Evolutionary conservation across 2,113 vertebrate species (phyloP).

Genomic region (Hippocampus zosterae): DNA sequence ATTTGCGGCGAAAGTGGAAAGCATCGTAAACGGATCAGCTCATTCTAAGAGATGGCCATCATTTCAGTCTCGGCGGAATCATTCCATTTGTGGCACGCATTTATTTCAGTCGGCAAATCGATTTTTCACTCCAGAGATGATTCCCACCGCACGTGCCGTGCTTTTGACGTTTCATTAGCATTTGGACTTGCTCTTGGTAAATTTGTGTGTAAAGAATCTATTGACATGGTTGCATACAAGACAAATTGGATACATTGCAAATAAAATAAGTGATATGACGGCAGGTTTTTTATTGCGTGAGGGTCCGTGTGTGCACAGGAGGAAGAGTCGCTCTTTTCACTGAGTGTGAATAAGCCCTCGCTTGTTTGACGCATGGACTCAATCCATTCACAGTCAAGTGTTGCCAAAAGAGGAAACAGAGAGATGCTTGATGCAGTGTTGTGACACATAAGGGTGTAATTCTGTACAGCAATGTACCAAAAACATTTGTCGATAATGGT

Average conservation of each 20-base stretch:
- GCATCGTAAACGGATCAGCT: not conserved
- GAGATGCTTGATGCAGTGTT: slow-evolving; percentile 9
- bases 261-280: not conserved
- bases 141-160: not conserved
- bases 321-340: slow-evolving; percentile 10
- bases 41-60: not conserved
- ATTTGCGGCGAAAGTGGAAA: not conserved
- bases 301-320: not conserved
- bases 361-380: slow-evolving; percentile 15
- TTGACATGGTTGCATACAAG: not conserved
- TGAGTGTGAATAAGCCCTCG: slow-evolving; percentile 32
- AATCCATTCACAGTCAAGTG: slow-evolving; percentile 13
- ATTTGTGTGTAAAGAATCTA: not conserved
- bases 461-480: not conserved
- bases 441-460: not conserved
- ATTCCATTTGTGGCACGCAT: slow-evolving; percentile 2
- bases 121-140: slow-evolving; percentile 16
- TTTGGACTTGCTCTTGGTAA: slow-evolving; percentile 23
- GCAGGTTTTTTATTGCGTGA: not conserved
- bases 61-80: not conserved
- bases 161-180: slow-evolving; percentile 39
- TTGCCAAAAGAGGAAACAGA: slow-evolving; percentile 28
- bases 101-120: not conserved
- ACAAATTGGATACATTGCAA: not conserved
- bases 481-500: not conserved